Conservation (phyloP, 1,140 invertebrate species). For the Panagrolaimus sp. region DNA sequence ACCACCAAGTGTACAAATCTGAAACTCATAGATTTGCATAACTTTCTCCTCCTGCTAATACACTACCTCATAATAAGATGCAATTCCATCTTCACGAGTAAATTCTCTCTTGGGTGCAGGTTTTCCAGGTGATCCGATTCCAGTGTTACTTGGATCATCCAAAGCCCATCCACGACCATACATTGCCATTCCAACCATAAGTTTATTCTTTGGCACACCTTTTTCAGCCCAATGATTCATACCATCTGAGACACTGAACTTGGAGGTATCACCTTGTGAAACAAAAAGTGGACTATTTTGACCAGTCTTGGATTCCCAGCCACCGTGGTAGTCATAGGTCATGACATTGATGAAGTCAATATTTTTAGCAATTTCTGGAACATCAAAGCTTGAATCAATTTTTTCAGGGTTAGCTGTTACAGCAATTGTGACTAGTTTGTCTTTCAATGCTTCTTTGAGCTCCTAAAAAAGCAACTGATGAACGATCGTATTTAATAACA, state of each 20-base stretch:
- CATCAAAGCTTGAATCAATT: conserved; percentile 55
- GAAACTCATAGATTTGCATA: conserved; percentile 7
- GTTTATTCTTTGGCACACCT: conserved; percentile 84
- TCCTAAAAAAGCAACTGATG: conserved; percentile 61
- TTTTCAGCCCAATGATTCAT: conserved; percentile 83
- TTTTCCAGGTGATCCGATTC: conserved; percentile 78
- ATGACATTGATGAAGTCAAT: conserved; percentile 30
- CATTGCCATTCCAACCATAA: conserved; percentile 84
- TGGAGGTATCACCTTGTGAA: not conserved
- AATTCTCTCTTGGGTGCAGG: conserved; percentile 83
- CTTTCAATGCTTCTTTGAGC: not conserved
- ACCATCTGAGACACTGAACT: conserved; percentile 68
- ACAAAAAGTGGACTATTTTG: conserved; percentile 10
- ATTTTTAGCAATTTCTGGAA: conserved; percentile 40
- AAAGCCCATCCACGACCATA: conserved; percentile 88
- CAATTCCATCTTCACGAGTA: conserved; percentile 81
- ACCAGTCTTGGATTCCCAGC: conserved; percentile 24
- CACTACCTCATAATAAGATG: conserved; percentile 82
- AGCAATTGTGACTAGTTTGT: conserved; percentile 50
- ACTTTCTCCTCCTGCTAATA: not conserved
- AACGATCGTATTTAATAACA: conserved; percentile 23
- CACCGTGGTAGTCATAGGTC: conserved; percentile 30
- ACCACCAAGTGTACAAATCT: conserved; percentile 66
- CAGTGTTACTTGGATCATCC: conserved; percentile 69
- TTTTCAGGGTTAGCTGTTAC: conserved; percentile 51